Percentiles rank a stretch among this genome's conserved stretches.
Conservation (phyloP, 2,888 invertebrate genomes). For the Halictus quadricinctus region DNA sequence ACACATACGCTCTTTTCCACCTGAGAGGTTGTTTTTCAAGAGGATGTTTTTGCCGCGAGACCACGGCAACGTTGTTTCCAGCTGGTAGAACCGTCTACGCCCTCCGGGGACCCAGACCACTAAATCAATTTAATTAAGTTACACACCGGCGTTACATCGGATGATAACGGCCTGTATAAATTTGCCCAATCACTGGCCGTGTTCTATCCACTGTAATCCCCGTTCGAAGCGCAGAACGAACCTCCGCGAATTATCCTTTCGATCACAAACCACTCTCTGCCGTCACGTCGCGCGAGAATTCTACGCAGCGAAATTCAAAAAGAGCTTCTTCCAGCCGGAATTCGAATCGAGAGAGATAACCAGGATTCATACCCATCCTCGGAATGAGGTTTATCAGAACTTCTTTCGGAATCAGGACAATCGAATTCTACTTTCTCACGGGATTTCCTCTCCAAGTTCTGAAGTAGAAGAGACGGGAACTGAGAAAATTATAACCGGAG, state of each 20-base stretch:
- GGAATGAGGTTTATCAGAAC: not conserved
- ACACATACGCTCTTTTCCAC: not conserved
- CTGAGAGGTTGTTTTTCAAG: slow-evolving; percentile 4
- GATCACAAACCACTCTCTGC: not conserved
- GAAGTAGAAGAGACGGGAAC: not conserved
- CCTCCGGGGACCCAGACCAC: not conserved
- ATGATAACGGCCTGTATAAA: slow-evolving; percentile 27
- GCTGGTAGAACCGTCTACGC: not conserved
- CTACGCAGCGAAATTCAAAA: not conserved
- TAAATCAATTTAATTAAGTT: slow-evolving; percentile 51
- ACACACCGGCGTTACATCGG: slow-evolving; percentile 24
- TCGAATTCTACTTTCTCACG: not conserved
- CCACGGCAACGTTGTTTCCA: not conserved
- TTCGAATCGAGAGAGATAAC: not conserved
- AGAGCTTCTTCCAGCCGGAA: not conserved
- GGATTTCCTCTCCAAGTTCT: not conserved
- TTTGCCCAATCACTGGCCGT: slow-evolving; percentile 31
- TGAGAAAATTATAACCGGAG: not conserved
- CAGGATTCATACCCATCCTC: not conserved
- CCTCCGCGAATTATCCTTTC: slow-evolving; percentile 5
- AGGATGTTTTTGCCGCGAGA: no score
- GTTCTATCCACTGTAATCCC: slow-evolving; percentile 9
- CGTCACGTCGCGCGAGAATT: not conserved
- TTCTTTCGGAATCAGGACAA: not conserved
- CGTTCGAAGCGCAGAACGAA: slow-evolving; percentile 6